Evolutionary conservation across 2,888 invertebrate genomes (phyloP), one percentile per base, ranked within the genome.

Genomic region (Eupelmus urozonus): DNA sequence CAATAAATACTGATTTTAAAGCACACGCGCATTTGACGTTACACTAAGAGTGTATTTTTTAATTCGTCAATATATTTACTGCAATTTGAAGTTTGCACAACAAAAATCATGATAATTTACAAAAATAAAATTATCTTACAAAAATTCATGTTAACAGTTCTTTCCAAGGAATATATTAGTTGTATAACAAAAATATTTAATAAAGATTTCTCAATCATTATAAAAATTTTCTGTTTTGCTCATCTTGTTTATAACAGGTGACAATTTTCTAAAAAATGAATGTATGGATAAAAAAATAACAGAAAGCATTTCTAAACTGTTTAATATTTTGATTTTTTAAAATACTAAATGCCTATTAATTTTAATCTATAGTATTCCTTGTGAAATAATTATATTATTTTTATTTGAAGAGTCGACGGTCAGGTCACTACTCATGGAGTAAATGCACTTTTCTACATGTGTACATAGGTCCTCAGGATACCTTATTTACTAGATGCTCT

Each of bases 81-180:
- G n/a, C 16, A 16, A 69, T 49, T 25, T 34, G n/a, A 76, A 51
- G 16, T 70, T 76, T 63, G 9, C 16, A 16, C 13, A 23, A 59
- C 5, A n/a, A 20, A 65, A 71, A 65, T 59, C 18, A 60, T 60
- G 18, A 13, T 69, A 27, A 65, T 57, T 73, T 70, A 76, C 16
- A 76, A 71, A 76, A 70, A 71, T 76, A 70, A 59, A 0, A 57
- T 65, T 63, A 76, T 76, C 59, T 76, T 71, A 71, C 59, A 76
- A 65, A 63, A 63, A 49, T 49, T 63, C 25, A 27, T 42, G 25
- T 71, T 23, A 65, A 59, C 13, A 42, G 13, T 40, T 57, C 13
- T 25, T 65, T 70, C 18, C 18, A 65, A 16, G 25, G 23, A 11
- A 69, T 23, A 59, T 74, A 45, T 29, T 27, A 40, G 40, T 62